Percentiles rank a stretch among this genome's conserved stretches.
Evolutionary conservation across 2,888 invertebrate genomes (phyloP).

Genomic region (Hirtodrosophila confusa): DNA sequence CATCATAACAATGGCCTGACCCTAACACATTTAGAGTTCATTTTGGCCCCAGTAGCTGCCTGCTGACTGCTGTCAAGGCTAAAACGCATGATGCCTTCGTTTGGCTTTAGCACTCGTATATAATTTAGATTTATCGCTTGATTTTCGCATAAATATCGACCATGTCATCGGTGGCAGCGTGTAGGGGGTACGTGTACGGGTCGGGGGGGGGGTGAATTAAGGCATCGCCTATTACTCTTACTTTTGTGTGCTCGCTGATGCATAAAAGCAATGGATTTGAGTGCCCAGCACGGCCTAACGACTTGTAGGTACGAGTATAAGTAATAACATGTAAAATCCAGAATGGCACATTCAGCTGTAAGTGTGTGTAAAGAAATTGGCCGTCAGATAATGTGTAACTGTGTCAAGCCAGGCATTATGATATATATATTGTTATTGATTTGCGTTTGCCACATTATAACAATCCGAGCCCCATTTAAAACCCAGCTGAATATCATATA

Average conservation of each 20-base stretch:
- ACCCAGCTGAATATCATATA: no score
- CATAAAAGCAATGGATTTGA: constrained; percentile 68
- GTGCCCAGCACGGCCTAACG: constrained; percentile 67
- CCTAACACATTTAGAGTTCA: constrained; percentile 62
- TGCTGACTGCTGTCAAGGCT: constrained; percentile 31
- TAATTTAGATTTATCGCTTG: constrained; percentile 77
- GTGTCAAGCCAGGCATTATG: constrained; percentile 36
- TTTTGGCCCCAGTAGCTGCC: constrained; percentile 36
- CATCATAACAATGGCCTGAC: constrained; percentile 70
- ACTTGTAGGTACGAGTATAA: constrained; percentile 52
- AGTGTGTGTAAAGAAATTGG: constrained; percentile 23
- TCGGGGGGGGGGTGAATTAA: constrained; percentile 12
- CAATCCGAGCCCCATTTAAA: neutral
- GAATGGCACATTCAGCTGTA: constrained; percentile 48
- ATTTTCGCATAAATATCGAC: constrained; percentile 75
- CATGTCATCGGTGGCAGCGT: constrained; percentile 36
- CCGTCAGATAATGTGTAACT: constrained; percentile 51
- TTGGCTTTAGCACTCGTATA: constrained; percentile 67
- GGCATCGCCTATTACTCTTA: constrained; percentile 52
- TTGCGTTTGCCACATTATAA: constrained; percentile 7
- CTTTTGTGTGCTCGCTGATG: constrained; percentile 65
- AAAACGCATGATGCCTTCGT: constrained; percentile 32
- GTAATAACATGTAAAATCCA: constrained; percentile 54
- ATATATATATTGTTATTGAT: constrained; percentile 41
- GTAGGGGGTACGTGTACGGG: neutral